Conservation (phyloP, 1,140 invertebrate genomes). For the Tenebrio molitor region DNA sequence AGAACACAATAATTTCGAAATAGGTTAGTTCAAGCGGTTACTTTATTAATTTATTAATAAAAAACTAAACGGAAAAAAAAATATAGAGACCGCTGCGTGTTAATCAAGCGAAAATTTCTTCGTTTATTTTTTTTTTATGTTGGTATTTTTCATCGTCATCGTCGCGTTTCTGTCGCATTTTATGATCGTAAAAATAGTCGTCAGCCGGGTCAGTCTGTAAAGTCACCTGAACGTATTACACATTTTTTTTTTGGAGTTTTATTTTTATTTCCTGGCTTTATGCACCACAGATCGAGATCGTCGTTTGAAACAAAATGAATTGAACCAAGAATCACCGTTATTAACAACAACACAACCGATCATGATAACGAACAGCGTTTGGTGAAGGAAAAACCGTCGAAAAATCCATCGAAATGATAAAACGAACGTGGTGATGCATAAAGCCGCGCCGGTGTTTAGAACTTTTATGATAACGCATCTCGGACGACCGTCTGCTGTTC, state of each 20-base stretch:
- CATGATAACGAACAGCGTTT: slow-evolving; percentile 28
- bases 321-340: no score
- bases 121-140: slow-evolving; percentile 1
- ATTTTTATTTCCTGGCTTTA: slow-evolving; percentile 50
- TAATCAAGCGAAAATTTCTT: slow-evolving; percentile 27
- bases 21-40: slow-evolving; percentile 3
- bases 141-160: slow-evolving; percentile 17
- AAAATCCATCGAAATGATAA: slow-evolving; percentile 41
- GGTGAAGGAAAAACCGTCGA: slow-evolving; percentile 23
- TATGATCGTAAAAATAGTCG: slow-evolving; percentile 58
- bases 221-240: slow-evolving; percentile 57
- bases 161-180: neutral
- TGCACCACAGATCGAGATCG: slow-evolving; percentile 44
- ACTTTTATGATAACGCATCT: slow-evolving; percentile 9
- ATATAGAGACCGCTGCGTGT: no score
- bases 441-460: slow-evolving; percentile 48
- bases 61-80: neutral
- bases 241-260: slow-evolving; percentile 38
- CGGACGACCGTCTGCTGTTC: neutral
- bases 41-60: slow-evolving; percentile 5
- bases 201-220: slow-evolving; percentile 65
- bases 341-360: neutral
- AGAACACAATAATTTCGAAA: slow-evolving; percentile 16
- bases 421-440: slow-evolving; percentile 56
- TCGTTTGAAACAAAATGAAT: slow-evolving; percentile 2